A percentile compares a stretch with the other conserved stretches of the same genome.
These are phyloP conservation scores for Criorhina ranunculi DNA, from an alignment of 2,888 invertebrate species.

Conservation along the genomic window DNA sequence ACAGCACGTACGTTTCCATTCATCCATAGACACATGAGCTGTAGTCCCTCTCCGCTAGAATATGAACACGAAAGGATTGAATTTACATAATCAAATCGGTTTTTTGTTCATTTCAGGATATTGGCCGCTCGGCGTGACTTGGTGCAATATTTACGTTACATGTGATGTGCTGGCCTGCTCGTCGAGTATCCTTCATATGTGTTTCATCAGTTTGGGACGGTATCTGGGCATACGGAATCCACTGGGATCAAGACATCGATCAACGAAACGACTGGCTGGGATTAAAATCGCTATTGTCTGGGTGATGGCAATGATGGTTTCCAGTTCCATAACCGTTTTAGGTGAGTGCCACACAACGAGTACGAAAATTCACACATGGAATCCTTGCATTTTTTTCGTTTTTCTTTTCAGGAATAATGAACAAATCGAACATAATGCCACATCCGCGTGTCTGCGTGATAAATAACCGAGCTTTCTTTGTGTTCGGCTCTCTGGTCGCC, in stretches of 20 bases:
- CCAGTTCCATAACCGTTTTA: conserved; percentile 93
- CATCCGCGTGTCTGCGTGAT: conserved; percentile 91
- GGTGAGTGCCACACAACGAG: conserved; percentile 86
- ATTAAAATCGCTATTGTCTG: conserved; percentile 96
- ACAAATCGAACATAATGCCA: conserved; percentile 92
- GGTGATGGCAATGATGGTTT: conserved; percentile 95
- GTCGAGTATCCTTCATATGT: conserved; percentile 97
- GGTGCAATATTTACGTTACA: conserved; percentile 98
- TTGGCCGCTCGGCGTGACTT: conserved; percentile 95
- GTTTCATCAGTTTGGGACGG: conserved; percentile 93
- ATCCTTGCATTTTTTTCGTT: neutral
- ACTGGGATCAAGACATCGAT: conserved; percentile 92
- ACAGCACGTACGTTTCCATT: neutral
- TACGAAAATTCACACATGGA: too few species aligned
- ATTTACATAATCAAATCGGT: neutral
- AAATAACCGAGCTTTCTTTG: conserved; percentile 93
- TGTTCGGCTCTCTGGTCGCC: conserved; percentile 95
- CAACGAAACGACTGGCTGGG: conserved; percentile 92
- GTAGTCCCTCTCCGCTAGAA: neutral
- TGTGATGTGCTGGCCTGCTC: conserved; percentile 98
- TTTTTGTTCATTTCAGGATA: conserved; percentile 88
- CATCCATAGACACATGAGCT: neutral
- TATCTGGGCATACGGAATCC: conserved; percentile 96
- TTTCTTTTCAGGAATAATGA: conserved; percentile 88
- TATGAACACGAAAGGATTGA: neutral